Evolutionary conservation across 2,888 invertebrate species (phyloP).

Genomic region (Furcula furcula): DNA sequence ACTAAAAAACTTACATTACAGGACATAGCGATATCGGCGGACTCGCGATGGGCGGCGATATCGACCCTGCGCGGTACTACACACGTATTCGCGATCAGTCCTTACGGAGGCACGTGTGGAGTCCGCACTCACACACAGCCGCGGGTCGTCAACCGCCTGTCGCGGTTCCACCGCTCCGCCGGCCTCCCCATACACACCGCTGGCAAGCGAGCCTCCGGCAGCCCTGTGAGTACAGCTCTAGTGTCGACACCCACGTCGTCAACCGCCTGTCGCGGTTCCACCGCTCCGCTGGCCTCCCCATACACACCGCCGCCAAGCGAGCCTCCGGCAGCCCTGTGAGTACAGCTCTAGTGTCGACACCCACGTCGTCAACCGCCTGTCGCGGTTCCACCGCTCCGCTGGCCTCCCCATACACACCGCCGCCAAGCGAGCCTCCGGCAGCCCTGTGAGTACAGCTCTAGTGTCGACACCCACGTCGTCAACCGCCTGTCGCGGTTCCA

Average conservation of each 20-base stretch:
- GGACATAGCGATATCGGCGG: slow-evolving; percentile 95
- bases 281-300: slow-evolving; percentile 93
- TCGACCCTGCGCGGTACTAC: slow-evolving; percentile 98
- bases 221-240: slow-evolving; percentile 39
- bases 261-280: slow-evolving; percentile 97
- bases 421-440: slow-evolving; percentile 33
- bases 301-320: slow-evolving; percentile 56
- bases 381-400: slow-evolving; percentile 97
- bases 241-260: slow-evolving; percentile 95
- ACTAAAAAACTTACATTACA: too few species aligned
- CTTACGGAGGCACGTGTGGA: slow-evolving; percentile 96
- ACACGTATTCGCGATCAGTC: slow-evolving; percentile 97
- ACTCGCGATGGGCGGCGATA: slow-evolving; percentile 98
- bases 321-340: slow-evolving; percentile 39
- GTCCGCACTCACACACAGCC: slow-evolving; percentile 97
- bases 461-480: slow-evolving; percentile 95
- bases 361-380: slow-evolving; percentile 96
- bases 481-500: slow-evolving; percentile 97
- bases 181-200: slow-evolving; percentile 85
- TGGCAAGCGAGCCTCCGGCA: slow-evolving; percentile 33
- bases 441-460: slow-evolving; percentile 39
- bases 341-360: too few species aligned
- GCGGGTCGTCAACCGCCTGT: slow-evolving; percentile 96
- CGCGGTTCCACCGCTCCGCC: slow-evolving; percentile 97
- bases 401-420: slow-evolving; percentile 85